Evolutionary conservation across 1,140 invertebrate species (phyloP), one percentile per base, ranked within the genome.

Genomic region (Probaryconus sp.): DNA sequence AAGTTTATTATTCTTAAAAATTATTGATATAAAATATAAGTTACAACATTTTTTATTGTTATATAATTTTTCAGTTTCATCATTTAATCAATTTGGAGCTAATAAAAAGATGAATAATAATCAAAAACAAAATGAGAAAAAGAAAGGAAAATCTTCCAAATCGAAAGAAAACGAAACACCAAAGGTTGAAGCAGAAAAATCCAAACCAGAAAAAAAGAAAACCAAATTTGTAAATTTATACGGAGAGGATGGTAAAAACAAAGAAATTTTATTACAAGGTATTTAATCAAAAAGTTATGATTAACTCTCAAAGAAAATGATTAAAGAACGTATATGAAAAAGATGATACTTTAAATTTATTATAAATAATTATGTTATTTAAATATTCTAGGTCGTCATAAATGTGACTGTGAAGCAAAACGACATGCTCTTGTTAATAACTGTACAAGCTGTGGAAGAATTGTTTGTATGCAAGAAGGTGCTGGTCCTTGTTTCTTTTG

Each of bases 401-500:
- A 24, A 3, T 99, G 98, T 89, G 91, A 97, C 47, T 99, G 98
- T 82, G 94, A 99, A 88, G 97, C 97, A 1, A 91, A 91, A 9
- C 94, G 93, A 81, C 98, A 99, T 88, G 88, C 91, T 42, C 87
- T 99, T 6, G 91, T 99, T 38, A 97, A 95, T 81, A 99, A 99
- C 87, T 99, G 98, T 79, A 80, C 95, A 0, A 91, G 92, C 47
- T 99, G 98, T 89, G 98, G 98, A 0, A 89, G 97, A 68, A 94
- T 99, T 79, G 94, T 99, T 14, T 99, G 98, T 88, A 90, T 91
- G 48, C 97, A 99, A 88, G 98, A 99, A 89, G 97, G 98, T 1
- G 93, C 96, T 24, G 98, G 98, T 0, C 95, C 96, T 1, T 99
- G 98, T 84, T 90, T 98, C 6, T 97, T 94, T 79, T 99, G 98